Evolutionary conservation across 2,113 vertebrate species (phyloP).

Genomic region (Rutilus rutilus): DNA sequence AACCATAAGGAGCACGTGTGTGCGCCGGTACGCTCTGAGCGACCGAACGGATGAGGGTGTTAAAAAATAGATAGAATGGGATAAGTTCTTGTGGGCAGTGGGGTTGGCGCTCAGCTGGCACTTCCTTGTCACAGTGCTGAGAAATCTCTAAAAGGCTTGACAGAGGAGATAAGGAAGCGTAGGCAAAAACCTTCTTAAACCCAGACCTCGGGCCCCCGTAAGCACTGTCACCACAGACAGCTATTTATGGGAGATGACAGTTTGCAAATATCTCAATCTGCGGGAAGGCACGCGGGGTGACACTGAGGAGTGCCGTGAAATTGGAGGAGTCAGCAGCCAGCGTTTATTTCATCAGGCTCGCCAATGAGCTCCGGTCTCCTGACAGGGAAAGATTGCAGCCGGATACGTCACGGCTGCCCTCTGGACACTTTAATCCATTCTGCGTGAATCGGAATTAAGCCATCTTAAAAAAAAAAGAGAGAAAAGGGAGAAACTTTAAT

Average conservation of each 20-base stretch:
- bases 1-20: constrained; percentile 63
- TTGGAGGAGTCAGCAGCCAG: constrained; percentile 94
- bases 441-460: constrained; percentile 76
- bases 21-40: constrained; percentile 64
- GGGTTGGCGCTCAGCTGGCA: constrained; percentile 56
- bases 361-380: constrained; percentile 82
- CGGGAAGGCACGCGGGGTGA: constrained; percentile 85
- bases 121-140: constrained; percentile 55
- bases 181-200: constrained; percentile 63
- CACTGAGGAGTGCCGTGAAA: constrained; percentile 86
- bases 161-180: constrained; percentile 61
- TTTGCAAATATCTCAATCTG: constrained; percentile 99
- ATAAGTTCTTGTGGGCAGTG: constrained; percentile 57
- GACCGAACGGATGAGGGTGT: constrained; percentile 61
- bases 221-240: constrained; percentile 83
- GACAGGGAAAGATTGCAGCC: constrained; percentile 82
- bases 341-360: constrained; percentile 92
- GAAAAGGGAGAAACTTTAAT: constrained; percentile 2
- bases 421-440: constrained; percentile 70
- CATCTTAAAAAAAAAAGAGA: constrained; percentile 77
- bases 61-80: constrained; percentile 54
- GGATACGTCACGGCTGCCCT: constrained; percentile 66
- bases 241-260: constrained; percentile 98
- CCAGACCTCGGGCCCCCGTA: constrained; percentile 63
- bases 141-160: constrained; percentile 62